Conservation (phyloP, 2,113 vertebrate species). For the Dissostichus mawsoni region DNA sequence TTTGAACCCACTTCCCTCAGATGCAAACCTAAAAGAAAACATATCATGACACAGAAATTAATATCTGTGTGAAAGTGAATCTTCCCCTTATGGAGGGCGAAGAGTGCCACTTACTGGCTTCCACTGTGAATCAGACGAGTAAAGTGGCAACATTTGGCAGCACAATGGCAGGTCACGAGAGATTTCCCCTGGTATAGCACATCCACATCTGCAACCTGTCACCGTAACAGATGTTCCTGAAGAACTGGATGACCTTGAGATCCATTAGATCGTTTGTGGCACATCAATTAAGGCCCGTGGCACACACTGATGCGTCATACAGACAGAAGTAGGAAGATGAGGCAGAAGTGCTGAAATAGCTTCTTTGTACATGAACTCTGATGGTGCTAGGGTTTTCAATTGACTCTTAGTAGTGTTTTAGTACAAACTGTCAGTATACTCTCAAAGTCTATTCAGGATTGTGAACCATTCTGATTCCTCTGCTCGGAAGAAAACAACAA, state of each 20-base stretch:
- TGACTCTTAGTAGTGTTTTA: neutral
- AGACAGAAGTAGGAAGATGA: neutral
- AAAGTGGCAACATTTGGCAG: slow-evolving; percentile 11
- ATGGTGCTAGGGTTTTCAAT: neutral
- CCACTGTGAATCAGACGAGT: neutral
- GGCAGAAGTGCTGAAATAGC: neutral
- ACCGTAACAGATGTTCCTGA: slow-evolving; percentile 27
- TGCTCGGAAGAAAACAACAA: neutral
- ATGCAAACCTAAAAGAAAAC: slow-evolving; percentile 47
- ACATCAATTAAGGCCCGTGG: neutral
- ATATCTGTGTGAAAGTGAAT: neutral
- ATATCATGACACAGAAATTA: neutral
- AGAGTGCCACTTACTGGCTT: neutral
- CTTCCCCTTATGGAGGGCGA: neutral
- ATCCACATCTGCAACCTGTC: slow-evolving; percentile 11
- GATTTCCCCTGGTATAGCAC: slow-evolving; percentile 3
- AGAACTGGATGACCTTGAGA: neutral
- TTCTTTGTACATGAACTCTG: neutral
- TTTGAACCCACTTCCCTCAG: slow-evolving; percentile 39
- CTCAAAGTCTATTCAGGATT: neutral
- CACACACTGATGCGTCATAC: neutral
- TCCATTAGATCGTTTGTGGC: neutral
- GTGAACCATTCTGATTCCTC: neutral
- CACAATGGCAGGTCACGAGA: neutral
- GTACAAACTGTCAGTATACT: neutral